Evolutionary conservation across 2,113 vertebrate genomes (phyloP), one percentile per base, ranked within the genome.

Genomic region (Pheucticus melanocephalus): DNA sequence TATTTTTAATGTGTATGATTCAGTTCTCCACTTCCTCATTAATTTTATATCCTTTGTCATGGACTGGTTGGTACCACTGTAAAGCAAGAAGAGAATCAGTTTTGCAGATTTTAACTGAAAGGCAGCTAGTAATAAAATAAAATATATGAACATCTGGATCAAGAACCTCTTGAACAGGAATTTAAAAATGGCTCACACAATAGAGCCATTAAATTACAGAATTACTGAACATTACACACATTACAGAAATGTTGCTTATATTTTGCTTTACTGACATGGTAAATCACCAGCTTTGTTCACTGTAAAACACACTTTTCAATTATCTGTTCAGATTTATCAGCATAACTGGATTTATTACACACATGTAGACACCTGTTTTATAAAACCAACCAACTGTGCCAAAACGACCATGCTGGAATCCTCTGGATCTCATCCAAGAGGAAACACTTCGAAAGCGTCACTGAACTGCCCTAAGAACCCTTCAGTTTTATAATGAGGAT

Each of bases 351-450:
- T 86, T 86, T 92, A 91, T 93, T 71, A 57, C 64, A 71, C 37
- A 82, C 53, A 76, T 53, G 60, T 82, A 87, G 89, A 91, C 84
- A 85, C 91, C 73, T 89, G 86, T 57, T 89, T 80, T 72, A 65
- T 45, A 87, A 77, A 92, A 71, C 42, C 47, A n/a, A 76, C 10
- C 61, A 79, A 75, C 77, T 64, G 69, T 53, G 91, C 61, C 88
- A 95, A 76, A 88, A 93, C 0, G 19, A 82, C 86, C 86, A 75
- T 8, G 16, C 66, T 80, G 86, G 86, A 94, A 94, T 86, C 51
- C 78, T 89, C 75, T 89, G 87, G 65, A 70, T 82, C 54, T 88
- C 75, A 77, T 28, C 69, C 77, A 96, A 94, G 78, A 90, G 33
- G 78, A 95, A 95, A 79, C 1, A 0, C 57, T 50, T 27, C 51